phyloP scores from a whole-genome alignment of 2,888 invertebrate genomes.

The Agonum fuliginosum region DNA sequence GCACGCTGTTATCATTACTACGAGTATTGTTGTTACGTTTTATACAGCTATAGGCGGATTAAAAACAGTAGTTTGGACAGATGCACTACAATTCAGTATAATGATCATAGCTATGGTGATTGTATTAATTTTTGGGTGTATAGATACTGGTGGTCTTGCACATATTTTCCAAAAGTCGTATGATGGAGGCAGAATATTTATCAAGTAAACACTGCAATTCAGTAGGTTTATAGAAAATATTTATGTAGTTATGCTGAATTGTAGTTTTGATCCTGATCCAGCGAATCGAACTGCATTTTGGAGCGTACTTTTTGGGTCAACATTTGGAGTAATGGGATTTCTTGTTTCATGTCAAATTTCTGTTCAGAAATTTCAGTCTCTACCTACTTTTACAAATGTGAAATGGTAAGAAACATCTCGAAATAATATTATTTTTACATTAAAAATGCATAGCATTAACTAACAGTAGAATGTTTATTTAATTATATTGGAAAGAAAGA shows the following conservation, averaged over 20 bases:
- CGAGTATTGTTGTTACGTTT: constrained; percentile 80
- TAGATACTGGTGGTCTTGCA: background rate
- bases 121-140: background rate
- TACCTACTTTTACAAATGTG: constrained; percentile 66
- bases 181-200: constrained; percentile 30
- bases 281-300: constrained; percentile 78
- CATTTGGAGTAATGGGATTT: background rate
- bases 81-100: constrained; percentile 72
- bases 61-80: constrained; percentile 80
- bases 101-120: constrained; percentile 61
- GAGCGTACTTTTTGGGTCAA: constrained; percentile 76
- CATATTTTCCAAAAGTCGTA: constrained; percentile 12
- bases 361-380: constrained; percentile 78
- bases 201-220: background rate
- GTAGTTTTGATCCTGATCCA: constrained; percentile 77
- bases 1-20: constrained; percentile 75
- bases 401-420: constrained; percentile 34
- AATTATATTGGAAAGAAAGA: no score
- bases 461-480: no score
- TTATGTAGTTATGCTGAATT: constrained; percentile 63
- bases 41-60: constrained; percentile 83
- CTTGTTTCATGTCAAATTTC: constrained; percentile 17
- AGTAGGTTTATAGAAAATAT: background rate
- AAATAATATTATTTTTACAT: constrained; percentile 15
- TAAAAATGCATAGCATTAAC: background rate